Base-by-base conservation (phyloP, 2,797 vertebrate genomes). In the Pterois miles region DNA sequence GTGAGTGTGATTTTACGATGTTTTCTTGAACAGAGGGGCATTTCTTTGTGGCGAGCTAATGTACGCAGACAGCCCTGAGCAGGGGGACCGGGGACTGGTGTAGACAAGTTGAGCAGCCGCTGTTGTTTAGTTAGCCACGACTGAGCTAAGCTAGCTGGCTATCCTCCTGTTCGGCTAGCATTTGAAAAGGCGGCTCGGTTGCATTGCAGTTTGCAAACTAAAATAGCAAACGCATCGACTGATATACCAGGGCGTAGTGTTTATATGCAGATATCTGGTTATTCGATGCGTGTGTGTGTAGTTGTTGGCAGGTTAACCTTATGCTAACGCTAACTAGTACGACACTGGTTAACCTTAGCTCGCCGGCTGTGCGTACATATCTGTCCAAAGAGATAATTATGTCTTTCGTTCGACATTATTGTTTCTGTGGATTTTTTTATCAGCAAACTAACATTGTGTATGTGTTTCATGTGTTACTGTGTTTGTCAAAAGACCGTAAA, bases 81-180 rank as follows among this genome's bases (percentile, higher is more conserved):
- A 60, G 71, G 34, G 58, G 70, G 73, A 83, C 56, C 57, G 64
- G 86, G 38, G 72, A 59, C 81, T 74, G 88, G 76, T 78, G 82
- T 50, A 58, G 86, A 74, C 22, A 81, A 90, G 84, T 90, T 89
- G 22, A 84, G 70, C 74, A 36, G 79, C 69, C 74, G 86, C 91
- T 89, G 90, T 90, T 93, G 91, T 92, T 92, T 87, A 31, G 88
- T 89, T 88, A 87, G 88, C 89, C 23, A 1, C 1, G 33, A 16
- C 60, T 22, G 57, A 48, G 84, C 78, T 74, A 68, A 58, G 63
- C 29, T 22, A 9, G 33, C 29, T 29, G 5, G 3, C 29, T 34
- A 57, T 10, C 43, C 25, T 68, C 38, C 13, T 27, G 52, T 22
- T 43, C 29, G 18, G 59, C 34, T 70, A 74, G 56, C 52, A 3